Conservation (phyloP, 2,797 vertebrate genomes). For the Dicrostonyx torquatus region DNA sequence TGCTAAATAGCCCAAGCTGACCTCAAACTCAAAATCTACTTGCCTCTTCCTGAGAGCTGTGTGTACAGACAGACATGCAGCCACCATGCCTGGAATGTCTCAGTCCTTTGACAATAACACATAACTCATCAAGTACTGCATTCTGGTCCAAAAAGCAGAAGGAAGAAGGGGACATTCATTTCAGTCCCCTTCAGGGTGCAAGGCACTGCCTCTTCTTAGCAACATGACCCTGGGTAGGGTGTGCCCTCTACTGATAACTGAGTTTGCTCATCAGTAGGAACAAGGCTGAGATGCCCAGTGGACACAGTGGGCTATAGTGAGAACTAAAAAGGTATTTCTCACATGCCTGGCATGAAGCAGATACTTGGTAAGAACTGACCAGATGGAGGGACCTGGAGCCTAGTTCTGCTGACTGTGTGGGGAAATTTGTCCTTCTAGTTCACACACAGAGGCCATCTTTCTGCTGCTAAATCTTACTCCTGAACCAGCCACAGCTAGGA, state of each 20-base stretch:
- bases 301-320: not conserved
- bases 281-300: not conserved
- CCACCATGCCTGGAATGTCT: not conserved
- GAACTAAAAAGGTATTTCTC: not conserved
- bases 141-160: not conserved
- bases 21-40: not conserved
- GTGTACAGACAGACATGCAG: not conserved
- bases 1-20: not conserved
- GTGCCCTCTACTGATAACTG: not conserved
- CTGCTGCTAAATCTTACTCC: not conserved
- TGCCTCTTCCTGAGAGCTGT: not conserved
- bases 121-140: not conserved
- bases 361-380: not conserved
- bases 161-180: not conserved
- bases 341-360: not conserved
- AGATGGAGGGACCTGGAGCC: not conserved
- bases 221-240: not conserved
- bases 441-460: not conserved
- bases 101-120: not conserved
- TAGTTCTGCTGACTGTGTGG: fast-evolving
- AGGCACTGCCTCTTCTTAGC: not conserved
- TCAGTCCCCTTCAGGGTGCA: not conserved
- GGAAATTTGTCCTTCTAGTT: not conserved
- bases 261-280: not conserved
- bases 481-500: not conserved